Conservation (phyloP, 2,113 vertebrate species). For the Nesogale talazaci region DNA sequence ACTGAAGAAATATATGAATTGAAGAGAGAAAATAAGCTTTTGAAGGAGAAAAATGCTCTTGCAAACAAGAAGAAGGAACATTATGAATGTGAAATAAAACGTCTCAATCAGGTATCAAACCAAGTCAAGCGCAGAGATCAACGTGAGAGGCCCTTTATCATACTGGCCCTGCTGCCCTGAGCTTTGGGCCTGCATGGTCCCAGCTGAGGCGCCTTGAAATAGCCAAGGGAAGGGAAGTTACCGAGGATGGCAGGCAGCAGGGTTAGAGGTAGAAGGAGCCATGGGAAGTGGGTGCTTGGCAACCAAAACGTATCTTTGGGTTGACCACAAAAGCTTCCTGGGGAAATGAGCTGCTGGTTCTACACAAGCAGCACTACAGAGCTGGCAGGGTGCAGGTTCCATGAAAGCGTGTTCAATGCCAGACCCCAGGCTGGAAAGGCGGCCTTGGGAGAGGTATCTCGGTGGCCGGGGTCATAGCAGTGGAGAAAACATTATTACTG, state of each 20-base stretch:
- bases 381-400: background rate
- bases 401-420: background rate
- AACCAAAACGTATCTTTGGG: conserved; percentile 76
- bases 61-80: conserved; percentile 80
- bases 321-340: conserved; percentile 86
- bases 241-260: conserved; percentile 52
- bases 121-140: background rate
- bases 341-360: conserved; percentile 79
- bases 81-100: conserved; percentile 86
- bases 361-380: conserved; percentile 59
- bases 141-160: background rate
- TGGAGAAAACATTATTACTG: background rate
- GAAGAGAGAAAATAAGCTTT: conserved; percentile 85
- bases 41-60: conserved; percentile 82
- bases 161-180: background rate
- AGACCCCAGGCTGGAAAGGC: background rate
- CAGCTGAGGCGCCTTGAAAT: background rate
- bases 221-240: background rate
- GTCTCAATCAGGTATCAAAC: conserved; percentile 86
- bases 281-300: conserved; percentile 67
- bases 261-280: conserved; percentile 65
- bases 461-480: no score
- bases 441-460: no score
- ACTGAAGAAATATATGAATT: conserved; percentile 77
- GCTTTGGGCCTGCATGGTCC: background rate